Conservation (phyloP, 1,140 invertebrate species). For the Chironomus tepperi region DNA sequence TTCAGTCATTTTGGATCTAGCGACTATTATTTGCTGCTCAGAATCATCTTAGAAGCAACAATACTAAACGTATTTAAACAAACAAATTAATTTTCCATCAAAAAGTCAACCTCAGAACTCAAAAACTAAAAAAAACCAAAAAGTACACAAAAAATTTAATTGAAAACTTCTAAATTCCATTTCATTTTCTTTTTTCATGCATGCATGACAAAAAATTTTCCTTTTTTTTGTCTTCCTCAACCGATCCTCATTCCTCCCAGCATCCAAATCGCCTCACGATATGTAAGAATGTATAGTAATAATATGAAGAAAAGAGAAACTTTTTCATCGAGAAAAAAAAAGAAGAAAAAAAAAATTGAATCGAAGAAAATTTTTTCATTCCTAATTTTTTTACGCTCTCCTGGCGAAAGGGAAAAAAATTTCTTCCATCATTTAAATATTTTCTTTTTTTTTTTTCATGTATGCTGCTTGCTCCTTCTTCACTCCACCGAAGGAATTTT, state of each 20-base stretch:
- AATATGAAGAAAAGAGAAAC: conserved; percentile 2
- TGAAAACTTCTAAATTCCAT: no score
- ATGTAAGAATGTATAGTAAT: not conserved
- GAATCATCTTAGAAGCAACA: no score
- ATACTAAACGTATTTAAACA: no score
- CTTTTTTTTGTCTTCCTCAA: not conserved
- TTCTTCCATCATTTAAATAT: conserved; percentile 9
- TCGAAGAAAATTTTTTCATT: conserved; percentile 7
- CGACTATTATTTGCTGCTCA: no score
- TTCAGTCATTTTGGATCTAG: no score
- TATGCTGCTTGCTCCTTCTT: not conserved
- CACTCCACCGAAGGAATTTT: not conserved
- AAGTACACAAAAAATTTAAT: no score
- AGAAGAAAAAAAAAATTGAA: no score
- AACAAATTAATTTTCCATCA: no score
- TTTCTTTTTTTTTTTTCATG: not conserved
- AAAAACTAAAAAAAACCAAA: no score
- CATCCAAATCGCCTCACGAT: not conserved
- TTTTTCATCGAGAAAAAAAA: not conserved
- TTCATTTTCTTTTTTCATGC: not conserved
- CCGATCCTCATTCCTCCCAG: not conserved
- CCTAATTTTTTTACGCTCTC: conserved; percentile 12
- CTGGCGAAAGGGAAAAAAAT: not conserved
- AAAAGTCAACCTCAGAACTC: no score
- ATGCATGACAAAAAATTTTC: not conserved